Evolutionary conservation across 1,140 invertebrate genomes (phyloP).

Genomic region (Cardiocondyla obscurior): DNA sequence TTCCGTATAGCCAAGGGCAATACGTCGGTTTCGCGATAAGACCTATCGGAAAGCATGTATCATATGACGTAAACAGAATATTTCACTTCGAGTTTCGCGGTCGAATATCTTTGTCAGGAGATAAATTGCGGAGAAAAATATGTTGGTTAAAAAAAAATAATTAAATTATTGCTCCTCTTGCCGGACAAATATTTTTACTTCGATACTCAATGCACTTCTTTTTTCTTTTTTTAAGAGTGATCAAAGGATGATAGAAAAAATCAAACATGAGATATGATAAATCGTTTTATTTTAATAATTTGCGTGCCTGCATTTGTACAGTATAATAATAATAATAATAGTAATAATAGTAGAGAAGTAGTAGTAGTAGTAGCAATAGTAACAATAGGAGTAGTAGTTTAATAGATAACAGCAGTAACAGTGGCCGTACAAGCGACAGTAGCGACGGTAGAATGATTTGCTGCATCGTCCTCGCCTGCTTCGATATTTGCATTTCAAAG

Average conservation of each 20-base stretch:
- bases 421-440: constrained; percentile 46
- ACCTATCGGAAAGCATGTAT: not conserved
- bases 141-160: not conserved
- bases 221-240: not conserved
- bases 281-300: constrained; percentile 78
- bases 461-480: not conserved
- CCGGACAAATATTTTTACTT: not conserved
- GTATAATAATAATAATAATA: constrained; percentile 74
- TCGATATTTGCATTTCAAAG: constrained; percentile 3
- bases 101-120: not conserved
- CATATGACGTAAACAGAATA: not conserved
- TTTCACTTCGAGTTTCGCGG: not conserved
- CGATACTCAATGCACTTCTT: not conserved
- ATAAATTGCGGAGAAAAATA: not conserved
- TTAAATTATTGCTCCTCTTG: not conserved
- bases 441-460: constrained; percentile 47
- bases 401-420: constrained; percentile 32
- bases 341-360: constrained; percentile 66
- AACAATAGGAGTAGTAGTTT: constrained; percentile 62
- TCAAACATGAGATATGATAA: constrained; percentile 65
- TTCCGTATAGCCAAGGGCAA: constrained; percentile 27
- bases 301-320: constrained; percentile 74
- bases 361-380: constrained; percentile 67
- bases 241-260: not conserved
- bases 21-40: not conserved